Evolutionary conservation across 2,113 vertebrate species (phyloP), one percentile per base, ranked within the genome.

Genomic region (Callorhinus ursinus): DNA sequence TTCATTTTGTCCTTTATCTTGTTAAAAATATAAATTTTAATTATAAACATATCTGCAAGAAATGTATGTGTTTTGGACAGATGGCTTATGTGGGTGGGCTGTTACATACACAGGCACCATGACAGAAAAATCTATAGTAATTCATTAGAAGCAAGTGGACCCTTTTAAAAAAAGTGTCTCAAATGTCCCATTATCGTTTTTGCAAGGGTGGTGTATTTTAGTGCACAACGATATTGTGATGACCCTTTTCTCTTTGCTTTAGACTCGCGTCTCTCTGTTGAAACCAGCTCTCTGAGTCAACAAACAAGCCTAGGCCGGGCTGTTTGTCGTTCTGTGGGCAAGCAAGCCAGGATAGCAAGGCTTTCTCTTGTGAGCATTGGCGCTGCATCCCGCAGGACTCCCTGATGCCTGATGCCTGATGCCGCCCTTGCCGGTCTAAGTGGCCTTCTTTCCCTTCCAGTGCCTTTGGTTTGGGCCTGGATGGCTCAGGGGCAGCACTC

Each of bases 201-300:
- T 21, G 61, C 1, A 65, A 80, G 89, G 42, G 33, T 31, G 33
- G 16, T 1, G 1, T 3, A 3, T 18, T 51, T 83, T 0, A 1
- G 36, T 33, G n/a, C n/a, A 28, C 13, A 0, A 5, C 2, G n/a
- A 10, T 15, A 2, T 0, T 0, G 8, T 7, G 42, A 10, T 0
- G 3, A 33, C 11, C 10, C 46, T 55, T 36, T 69, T 19, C 15
- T 39, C 46, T 61, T 57, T 12, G 39, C 65, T 10, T 28, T 19
- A 15, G 2, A 21, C 22, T 61, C 8, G 26, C 7, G 4, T 39
- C 36, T 33, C 15, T 39, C 46, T 46, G 0, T 13, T 8, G 39
- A 57, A 31, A 31, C 22, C 59, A 49, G 33, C 49, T 94, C 24
- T 65, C 3, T 0, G 26, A 77, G 57, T 9, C 53, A 28, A 36